These are phyloP conservation scores for Meteorus colon DNA, from an alignment of 2,888 invertebrate genomes.

Conservation along the genomic window DNA sequence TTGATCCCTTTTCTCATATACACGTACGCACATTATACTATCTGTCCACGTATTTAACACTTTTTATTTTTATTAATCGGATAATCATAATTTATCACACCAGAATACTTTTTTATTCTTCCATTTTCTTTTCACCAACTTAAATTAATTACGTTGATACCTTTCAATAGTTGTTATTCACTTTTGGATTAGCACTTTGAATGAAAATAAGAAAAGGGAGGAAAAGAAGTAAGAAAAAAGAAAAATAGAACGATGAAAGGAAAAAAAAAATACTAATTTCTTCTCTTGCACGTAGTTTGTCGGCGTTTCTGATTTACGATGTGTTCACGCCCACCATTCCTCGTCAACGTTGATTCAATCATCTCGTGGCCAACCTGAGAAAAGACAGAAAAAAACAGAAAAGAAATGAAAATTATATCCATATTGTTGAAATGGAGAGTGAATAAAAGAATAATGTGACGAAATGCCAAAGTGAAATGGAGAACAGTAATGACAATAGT, in stretches of 20 bases:
- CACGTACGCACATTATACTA: slow-evolving; percentile 3
- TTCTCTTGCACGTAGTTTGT: not conserved
- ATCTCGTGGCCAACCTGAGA: slow-evolving; percentile 24
- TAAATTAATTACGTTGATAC: not conserved
- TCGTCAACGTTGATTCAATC: slow-evolving; percentile 20
- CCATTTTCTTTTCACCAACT: not conserved
- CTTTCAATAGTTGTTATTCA: too few relatives aligned
- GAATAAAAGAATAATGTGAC: not conserved
- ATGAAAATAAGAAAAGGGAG: not conserved
- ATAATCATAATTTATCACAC: not conserved
- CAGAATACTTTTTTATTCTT: not conserved
- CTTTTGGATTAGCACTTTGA: not conserved
- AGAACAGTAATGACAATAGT: not conserved
- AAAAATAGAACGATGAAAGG: not conserved
- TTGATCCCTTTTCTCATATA: not conserved
- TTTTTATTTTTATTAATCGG: not conserved
- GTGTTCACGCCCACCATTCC: slow-evolving; percentile 2
- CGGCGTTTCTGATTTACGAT: not conserved
- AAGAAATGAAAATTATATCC: too few relatives aligned
- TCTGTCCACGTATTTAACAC: not conserved
- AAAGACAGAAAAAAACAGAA: not conserved
- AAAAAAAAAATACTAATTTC: slow-evolving; percentile 8
- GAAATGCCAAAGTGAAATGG: not conserved
- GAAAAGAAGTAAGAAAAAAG: not conserved
- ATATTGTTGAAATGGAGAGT: too few relatives aligned